Base-by-base conservation (phyloP, 2,888 invertebrate genomes). In the Zootermopsis nevadensis region DNA sequence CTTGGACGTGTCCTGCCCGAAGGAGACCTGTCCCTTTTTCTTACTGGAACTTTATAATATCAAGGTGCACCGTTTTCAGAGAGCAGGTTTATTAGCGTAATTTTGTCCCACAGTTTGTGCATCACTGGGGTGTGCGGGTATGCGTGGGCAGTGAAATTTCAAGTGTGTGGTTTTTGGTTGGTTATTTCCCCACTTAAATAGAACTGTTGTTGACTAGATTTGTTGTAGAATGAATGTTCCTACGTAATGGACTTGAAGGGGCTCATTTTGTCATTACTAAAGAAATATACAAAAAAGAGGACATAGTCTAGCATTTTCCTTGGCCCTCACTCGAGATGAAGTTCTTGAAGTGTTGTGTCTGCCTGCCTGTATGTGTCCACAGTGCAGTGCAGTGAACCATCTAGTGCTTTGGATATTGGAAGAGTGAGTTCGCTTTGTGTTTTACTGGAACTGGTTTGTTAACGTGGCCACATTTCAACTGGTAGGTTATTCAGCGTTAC, bases 371-470 rank as follows among this genome's bases (percentile, higher is more conserved):
- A 42, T 42, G 55, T 53, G 55, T 22, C 48, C 35, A 77, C 77
- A 77, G 77, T 35, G 79, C 79, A 79, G 79, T 55, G 74, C 82
- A 82, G 82, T 76, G 82, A 81, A 81, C 81, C 48, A 42, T 48
- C 15, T 55, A 55, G 74, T 82, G 74, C 74, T 48, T 48, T 74
- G 82, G 74, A 82, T 82, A 60, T 82, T 82, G 53, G 72, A 81
- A 72, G 72, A 72, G 69, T 81, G 42, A 72, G 66, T 48, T 81
- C 72, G 38, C 48, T 82, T 74, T 74, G 82, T 82, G 82, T 74
- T 82, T 82, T 74, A 60, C 72, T 74, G 74, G 82, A 82, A 82
- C 82, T 74, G 74, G 53, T 82, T 82, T 53, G 33, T 82, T 82
- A 55, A 76, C 72, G 38, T 53, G 72, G 80, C 82, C 48, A 15